These are phyloP conservation scores for Baryphthengus martii DNA, from an alignment of 2,113 vertebrate genomes.

Conservation along the genomic window DNA sequence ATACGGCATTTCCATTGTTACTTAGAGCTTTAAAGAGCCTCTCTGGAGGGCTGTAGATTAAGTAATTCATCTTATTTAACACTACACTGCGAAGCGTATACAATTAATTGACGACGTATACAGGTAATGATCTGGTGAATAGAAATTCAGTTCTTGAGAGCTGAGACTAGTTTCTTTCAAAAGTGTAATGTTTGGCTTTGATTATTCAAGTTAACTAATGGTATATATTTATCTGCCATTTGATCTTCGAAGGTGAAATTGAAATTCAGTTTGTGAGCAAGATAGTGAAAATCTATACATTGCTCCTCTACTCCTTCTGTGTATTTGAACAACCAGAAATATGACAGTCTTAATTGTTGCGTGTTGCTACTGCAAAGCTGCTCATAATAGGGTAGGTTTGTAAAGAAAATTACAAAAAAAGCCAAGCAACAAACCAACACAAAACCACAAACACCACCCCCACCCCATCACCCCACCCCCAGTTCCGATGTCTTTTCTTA, in stretches of 20 bases:
- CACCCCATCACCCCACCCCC: background rate
- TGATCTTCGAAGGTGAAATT: background rate
- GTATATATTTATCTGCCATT: background rate
- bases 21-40: background rate
- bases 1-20: background rate
- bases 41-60: background rate
- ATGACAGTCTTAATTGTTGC: background rate
- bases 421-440: background rate
- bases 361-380: background rate
- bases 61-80: constrained; percentile 15
- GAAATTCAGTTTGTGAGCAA: background rate
- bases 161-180: background rate
- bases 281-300: background rate
- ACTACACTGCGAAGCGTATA: background rate
- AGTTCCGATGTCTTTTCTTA: background rate
- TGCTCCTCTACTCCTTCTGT: background rate
- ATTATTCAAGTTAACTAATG: background rate
- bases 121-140: background rate
- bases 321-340: background rate
- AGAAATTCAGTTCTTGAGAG: background rate
- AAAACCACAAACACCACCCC: background rate
- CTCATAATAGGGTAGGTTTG: background rate
- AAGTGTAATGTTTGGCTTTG: background rate
- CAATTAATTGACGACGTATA: background rate
- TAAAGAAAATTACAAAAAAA: background rate